Conservation (phyloP, 2,113 vertebrate species). For the Zosterops japonicus region DNA sequence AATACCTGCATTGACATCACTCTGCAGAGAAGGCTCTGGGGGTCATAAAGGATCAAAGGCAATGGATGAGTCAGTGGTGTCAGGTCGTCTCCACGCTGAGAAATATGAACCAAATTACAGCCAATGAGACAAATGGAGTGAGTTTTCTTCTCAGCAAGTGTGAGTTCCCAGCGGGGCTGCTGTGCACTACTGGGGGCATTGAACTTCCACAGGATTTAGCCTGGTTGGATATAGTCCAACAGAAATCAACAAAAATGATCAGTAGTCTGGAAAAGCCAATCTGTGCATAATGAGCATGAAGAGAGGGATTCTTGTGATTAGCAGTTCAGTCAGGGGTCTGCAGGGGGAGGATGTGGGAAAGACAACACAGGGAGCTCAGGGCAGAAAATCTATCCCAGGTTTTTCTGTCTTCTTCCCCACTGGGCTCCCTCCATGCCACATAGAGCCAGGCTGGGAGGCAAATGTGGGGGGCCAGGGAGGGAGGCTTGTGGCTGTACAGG, state of each 20-base stretch:
- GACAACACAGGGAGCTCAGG: accelerated
- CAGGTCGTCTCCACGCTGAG: not conserved
- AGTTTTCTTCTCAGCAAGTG: not conserved
- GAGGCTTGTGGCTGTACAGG: not conserved
- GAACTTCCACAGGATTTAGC: not conserved
- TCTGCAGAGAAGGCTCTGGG: not conserved
- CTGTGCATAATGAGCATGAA: not conserved
- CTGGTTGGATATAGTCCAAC: not conserved
- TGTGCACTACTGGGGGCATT: not conserved
- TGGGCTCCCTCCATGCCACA: not conserved
- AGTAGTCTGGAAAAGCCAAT: not conserved
- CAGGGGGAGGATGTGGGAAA: not conserved
- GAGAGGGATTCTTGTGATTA: not conserved
- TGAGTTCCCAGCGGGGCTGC: not conserved
- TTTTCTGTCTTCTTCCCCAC: not conserved
- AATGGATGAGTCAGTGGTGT: not conserved
- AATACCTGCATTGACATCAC: not conserved
- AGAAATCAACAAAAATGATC: not conserved
- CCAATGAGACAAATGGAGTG: not conserved
- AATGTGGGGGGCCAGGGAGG: not conserved
- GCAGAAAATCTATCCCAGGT: not conserved
- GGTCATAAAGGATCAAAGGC: not conserved
- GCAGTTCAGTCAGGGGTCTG: not conserved
- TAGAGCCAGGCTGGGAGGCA: not conserved
- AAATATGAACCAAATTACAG: constrained; percentile 5